Percentiles rank a stretch among this genome's conserved stretches.
Evolutionary conservation across 1,140 invertebrate species (phyloP).

Genomic region (Augochlora pura): DNA sequence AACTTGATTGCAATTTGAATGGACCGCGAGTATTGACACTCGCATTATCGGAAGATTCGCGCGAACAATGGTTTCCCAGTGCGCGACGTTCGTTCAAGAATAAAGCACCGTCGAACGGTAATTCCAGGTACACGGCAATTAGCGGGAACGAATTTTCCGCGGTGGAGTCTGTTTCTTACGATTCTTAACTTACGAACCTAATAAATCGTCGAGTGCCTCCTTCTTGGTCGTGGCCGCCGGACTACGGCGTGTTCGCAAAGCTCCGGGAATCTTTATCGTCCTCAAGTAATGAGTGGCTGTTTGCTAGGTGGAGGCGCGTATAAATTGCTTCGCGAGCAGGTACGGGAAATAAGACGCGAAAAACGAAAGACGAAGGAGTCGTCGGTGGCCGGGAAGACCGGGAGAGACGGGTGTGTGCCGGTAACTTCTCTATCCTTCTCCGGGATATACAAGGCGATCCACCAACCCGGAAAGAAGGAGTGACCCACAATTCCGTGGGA

Average conservation of each 20-base stretch:
- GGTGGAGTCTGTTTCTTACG: conserved; percentile 30
- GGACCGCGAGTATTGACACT: too few relatives aligned
- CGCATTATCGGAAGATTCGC: background rate
- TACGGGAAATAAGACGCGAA: conserved; percentile 33
- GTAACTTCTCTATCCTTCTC: conserved; percentile 65
- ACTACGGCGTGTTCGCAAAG: conserved; percentile 47
- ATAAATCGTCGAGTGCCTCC: conserved; percentile 39
- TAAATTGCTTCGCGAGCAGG: conserved; percentile 65
- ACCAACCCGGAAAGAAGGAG: conserved; percentile 46
- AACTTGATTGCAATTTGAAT: too few relatives aligned
- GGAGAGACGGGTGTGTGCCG: conserved; percentile 12
- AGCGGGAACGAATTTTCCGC: conserved; percentile 16
- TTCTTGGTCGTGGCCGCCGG: conserved; percentile 38
- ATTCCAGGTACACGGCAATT: conserved; percentile 21
- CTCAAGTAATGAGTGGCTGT: conserved; percentile 64
- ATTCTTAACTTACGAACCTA: conserved; percentile 54
- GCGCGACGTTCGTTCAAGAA: background rate
- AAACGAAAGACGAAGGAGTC: conserved; percentile 7
- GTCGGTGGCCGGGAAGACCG: background rate
- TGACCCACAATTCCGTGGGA: conserved; percentile 65
- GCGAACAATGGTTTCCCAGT: background rate
- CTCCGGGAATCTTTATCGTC: conserved; percentile 59
- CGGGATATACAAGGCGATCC: conserved; percentile 61
- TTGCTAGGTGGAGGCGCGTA: conserved; percentile 65
- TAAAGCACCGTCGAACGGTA: background rate